A percentile compares a stretch with the other conserved stretches of the same genome.
Conservation (phyloP, 2,888 invertebrate genomes). For the Athripsodes cinereus region DNA sequence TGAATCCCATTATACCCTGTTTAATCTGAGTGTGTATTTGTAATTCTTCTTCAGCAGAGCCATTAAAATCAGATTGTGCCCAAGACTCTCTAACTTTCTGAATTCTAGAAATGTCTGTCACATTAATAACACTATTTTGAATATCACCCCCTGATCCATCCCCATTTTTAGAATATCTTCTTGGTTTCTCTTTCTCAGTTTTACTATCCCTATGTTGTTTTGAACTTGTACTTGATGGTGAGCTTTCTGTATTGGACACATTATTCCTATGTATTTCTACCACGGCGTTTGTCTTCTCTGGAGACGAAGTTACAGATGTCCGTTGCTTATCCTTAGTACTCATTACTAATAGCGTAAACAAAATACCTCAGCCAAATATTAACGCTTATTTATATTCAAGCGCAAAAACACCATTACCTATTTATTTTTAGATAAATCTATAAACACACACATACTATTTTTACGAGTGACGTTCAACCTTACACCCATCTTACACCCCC, state of each 20-base stretch:
- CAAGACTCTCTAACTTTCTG: slow-evolving; percentile 42
- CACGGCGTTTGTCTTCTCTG: slow-evolving; percentile 17
- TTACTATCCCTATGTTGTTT: slow-evolving; percentile 12
- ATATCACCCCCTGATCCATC: slow-evolving; percentile 11
- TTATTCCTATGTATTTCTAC: slow-evolving; percentile 24
- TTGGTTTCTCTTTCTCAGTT: slow-evolving; percentile 16
- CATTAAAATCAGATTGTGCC: slow-evolving; percentile 47
- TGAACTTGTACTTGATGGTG: slow-evolving; percentile 13
- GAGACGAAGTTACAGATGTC: slow-evolving; percentile 17
- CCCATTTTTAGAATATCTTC: slow-evolving; percentile 17
- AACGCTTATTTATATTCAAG: too few species aligned
- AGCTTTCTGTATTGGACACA: slow-evolving; percentile 12
- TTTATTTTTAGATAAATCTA: background rate
- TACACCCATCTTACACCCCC: slow-evolving; percentile 11
- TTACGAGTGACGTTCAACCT: background rate
- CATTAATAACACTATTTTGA: slow-evolving; percentile 16
- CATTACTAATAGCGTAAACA: slow-evolving; percentile 13
- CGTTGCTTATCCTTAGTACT: slow-evolving; percentile 21
- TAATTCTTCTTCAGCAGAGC: slow-evolving; percentile 52
- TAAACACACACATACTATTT: background rate
- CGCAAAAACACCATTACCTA: background rate
- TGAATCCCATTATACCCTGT: slow-evolving; percentile 48
- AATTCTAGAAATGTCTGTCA: slow-evolving; percentile 32
- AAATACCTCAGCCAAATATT: background rate
- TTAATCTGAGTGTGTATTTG: slow-evolving; percentile 54